Evolutionary conservation across 1,140 invertebrate genomes (phyloP), one percentile per base, ranked within the genome.

Genomic region (Lordiphosa stackelbergi): DNA sequence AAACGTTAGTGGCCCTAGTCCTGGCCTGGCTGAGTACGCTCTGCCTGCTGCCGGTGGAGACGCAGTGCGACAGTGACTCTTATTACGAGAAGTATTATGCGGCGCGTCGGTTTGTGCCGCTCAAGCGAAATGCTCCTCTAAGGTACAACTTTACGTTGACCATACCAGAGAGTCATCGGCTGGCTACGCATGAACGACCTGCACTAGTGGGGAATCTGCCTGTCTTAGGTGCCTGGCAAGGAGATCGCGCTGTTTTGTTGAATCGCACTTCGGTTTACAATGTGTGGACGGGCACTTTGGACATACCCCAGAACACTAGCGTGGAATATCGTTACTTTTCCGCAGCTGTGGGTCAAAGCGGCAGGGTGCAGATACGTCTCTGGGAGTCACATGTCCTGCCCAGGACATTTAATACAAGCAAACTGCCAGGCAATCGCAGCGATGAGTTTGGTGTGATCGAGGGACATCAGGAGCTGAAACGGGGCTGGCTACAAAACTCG

Each of bases 301-400:
- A 77, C 28, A 58, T 94, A 52, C 92, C 92, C 1, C 88, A 89
- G 5, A 90, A 91, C 58, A 77, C 78, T 46, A 90, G 91, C 55
- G 87, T 94, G 4, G 88, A 91, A 34, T 95, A 92, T 72, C 90
- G 94, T 10, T 95, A 93, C 85, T 93, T 93, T 81, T 62, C 74
- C 2, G 85, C 73, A 0, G 66, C 73, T 2, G 63, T 72, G 7
- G 54, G 47, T 0, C 58, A 66, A 4, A 36, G 53, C 1, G 66
- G 69, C 4, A 36, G 31, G 5, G 89, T 94, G 8, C 90, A 94
- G 36, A 91, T 95, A 7, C 90, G 93, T 34, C 89, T 89, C 77
- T 95, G 94, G 94, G 94, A 95, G 85, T 93, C 94, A 2, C 91
- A 93, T 53, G 87, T 93, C 37, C 85, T 85, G 51, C 91, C 93